Evolutionary conservation across 2,797 vertebrate species (phyloP).

Genomic region (Novumbra hubbsi): DNA sequence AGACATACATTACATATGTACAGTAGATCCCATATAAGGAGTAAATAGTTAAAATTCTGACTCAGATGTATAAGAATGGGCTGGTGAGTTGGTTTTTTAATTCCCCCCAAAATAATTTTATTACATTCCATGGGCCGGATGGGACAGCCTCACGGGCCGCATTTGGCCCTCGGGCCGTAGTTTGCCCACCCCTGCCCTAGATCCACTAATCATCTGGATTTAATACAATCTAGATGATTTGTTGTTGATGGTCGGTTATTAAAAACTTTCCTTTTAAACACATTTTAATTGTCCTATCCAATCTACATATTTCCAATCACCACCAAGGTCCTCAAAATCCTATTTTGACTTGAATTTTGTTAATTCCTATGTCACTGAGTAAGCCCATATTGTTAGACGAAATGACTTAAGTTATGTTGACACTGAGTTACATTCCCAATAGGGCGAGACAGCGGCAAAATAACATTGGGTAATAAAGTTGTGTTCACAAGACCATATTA

Average conservation of each 20-base stretch:
- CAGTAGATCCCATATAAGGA: too few species aligned
- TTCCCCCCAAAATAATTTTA: too few species aligned
- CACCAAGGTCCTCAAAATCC: not conserved
- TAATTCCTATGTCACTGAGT: not conserved
- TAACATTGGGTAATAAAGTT: not conserved
- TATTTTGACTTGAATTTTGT: not conserved
- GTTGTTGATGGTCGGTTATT: not conserved
- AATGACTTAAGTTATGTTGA: not conserved
- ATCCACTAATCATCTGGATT: too few species aligned
- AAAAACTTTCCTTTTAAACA: not conserved
- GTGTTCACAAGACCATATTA: not conserved
- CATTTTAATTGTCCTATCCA: too few species aligned
- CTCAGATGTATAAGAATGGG: too few species aligned
- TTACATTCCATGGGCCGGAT: too few species aligned
- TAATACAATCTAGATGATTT: not conserved
- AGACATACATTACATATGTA: too few species aligned
- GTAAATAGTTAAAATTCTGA: too few species aligned
- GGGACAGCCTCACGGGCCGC: too few species aligned
- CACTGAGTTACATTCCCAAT: not conserved
- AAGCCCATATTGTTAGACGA: not conserved
- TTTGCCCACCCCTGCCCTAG: too few species aligned
- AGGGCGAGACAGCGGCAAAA: not conserved
- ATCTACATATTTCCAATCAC: not conserved
- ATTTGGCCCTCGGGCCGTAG: too few species aligned
- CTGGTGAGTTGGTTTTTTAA: too few species aligned